Evolutionary conservation across 1,140 invertebrate genomes (phyloP), one percentile per base, ranked within the genome.

Genomic region (Temnothorax longispinosus): DNA sequence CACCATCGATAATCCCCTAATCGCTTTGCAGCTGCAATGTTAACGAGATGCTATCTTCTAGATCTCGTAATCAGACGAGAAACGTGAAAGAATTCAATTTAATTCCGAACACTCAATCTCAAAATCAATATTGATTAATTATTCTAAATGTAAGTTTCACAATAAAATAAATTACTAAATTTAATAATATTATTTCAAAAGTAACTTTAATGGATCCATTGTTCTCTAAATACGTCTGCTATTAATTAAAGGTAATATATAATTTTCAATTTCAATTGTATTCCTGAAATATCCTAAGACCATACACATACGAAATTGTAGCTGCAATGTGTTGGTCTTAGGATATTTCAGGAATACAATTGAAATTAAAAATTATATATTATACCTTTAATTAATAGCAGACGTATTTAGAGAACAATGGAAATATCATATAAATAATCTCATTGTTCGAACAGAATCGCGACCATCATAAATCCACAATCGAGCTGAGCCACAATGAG

Each of bases 1-100:
- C 78, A 10, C 18, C 52, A 41, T 72, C 65, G 78, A 82, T 82
- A 72, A 82, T 72, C 38, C 44, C n/a, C 54, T 72, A 72, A 72
- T 82, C 52, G 52, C 3, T 58, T 58, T 44, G 27, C 78, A 47
- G 50, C 27, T 44, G 32, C 78, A 32, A 71, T 32, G 50, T 54
- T 81, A 81, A 58, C 5, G 38, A n/a, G 21, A 82, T 41, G 18
- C 52, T 38, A 38, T 47, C 41, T 47, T 52, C 54, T 44, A 8
- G 8, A 11, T 56, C 58, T 64, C 41, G 41, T 44, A 56, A 41
- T 44, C 15, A 15, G n/a, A 67, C 8, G 18, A 21, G 32, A 65
- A 62, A 38, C 18, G 21, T 18, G 35, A 7, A 47, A 64, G 44
- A 78, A 78, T 50, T 38, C 7, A 32, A 50, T 77, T 21, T 41